A percentile compares a stretch with the other conserved stretches of the same genome.
Evolutionary conservation across 2,113 vertebrate species (phyloP).

Genomic region (Periophthalmus modestus): DNA sequence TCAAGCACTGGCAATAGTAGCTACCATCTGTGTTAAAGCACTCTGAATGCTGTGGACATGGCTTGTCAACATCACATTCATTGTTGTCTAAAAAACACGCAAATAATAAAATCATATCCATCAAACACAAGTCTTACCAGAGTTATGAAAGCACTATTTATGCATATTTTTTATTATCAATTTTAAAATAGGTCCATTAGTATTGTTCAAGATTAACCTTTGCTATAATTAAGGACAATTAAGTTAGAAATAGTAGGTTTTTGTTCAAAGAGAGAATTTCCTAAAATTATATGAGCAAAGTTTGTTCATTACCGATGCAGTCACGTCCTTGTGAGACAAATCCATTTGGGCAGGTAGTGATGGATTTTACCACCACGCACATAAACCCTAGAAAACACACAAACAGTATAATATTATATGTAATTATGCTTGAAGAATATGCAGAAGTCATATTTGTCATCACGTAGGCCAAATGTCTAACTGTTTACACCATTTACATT

Average conservation of each 20-base stretch:
- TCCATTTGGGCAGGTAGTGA: fast-evolving
- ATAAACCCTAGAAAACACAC: slow-evolving; percentile 37
- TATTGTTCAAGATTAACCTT: neutral
- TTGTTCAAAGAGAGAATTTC: neutral
- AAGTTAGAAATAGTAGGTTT: neutral
- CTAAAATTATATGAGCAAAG: neutral
- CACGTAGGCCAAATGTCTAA: too few relatives aligned
- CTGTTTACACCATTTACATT: too few relatives aligned
- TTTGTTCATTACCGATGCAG: slow-evolving; percentile 49
- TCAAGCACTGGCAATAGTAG: slow-evolving; percentile 42
- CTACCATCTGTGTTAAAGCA: slow-evolving; percentile 55
- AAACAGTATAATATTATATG: neutral
- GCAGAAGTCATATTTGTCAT: too few relatives aligned
- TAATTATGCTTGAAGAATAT: too few relatives aligned
- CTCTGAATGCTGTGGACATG: fast-evolving
- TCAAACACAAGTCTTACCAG: neutral
- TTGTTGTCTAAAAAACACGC: slow-evolving; percentile 20
- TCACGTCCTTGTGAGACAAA: fast-evolving
- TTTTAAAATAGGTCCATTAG: neutral
- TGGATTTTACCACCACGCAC: slow-evolving; percentile 1
- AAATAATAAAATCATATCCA: neutral
- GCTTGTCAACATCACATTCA: fast-evolving
- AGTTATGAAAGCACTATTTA: neutral
- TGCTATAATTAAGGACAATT: neutral
- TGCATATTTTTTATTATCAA: neutral